Conservation (phyloP, 2,797 vertebrate species). For the Gadopsis marmoratus region DNA sequence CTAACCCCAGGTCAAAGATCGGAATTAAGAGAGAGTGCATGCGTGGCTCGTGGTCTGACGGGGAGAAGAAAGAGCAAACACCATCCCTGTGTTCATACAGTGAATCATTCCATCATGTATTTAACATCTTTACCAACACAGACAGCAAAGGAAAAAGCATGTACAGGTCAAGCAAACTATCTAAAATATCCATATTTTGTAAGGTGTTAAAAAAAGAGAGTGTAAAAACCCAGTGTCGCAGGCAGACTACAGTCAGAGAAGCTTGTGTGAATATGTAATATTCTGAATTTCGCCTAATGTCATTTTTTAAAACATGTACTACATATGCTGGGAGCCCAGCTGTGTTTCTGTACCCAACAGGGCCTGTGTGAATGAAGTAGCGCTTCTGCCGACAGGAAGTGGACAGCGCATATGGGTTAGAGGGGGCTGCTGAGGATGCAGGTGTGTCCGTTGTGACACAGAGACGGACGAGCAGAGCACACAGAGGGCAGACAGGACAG, state of each 20-base stretch:
- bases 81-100: slow-evolving; percentile 26
- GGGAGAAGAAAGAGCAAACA: slow-evolving; percentile 45
- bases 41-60: slow-evolving; percentile 48
- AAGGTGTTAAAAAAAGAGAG: neutral
- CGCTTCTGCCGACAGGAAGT: slow-evolving; percentile 52
- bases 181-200: neutral
- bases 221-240: neutral
- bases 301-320: neutral
- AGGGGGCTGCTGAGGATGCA: slow-evolving; percentile 79
- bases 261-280: neutral
- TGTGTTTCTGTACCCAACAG: slow-evolving; percentile 5
- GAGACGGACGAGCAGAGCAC: slow-evolving; percentile 54
- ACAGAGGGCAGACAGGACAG: slow-evolving; percentile 46
- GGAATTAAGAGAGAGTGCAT: slow-evolving; percentile 62
- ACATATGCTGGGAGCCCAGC: neutral
- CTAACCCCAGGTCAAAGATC: slow-evolving; percentile 79
- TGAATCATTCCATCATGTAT: slow-evolving; percentile 39
- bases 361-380: slow-evolving; percentile 14
- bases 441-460: slow-evolving; percentile 84
- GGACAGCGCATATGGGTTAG: slow-evolving; percentile 27
- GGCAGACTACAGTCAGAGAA: neutral
- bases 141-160: neutral
- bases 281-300: neutral
- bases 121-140: slow-evolving; percentile 22
- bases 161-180: neutral